phyloP scores from a whole-genome alignment of 1,140 invertebrate species.

The Lordiphosa mommai region DNA sequence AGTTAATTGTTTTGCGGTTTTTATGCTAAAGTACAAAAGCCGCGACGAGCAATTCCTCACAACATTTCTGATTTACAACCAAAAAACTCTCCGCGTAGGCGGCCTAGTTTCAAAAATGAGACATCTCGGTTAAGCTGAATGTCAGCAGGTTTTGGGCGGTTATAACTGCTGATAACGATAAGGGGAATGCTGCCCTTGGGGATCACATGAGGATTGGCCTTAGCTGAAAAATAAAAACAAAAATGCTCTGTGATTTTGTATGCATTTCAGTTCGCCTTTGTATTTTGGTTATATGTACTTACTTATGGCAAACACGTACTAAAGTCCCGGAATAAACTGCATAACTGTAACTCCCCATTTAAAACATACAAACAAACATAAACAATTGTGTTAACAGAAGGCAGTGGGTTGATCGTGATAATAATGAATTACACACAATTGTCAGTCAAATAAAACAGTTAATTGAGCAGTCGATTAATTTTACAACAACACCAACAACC shows the following conservation, averaged over 20 bases:
- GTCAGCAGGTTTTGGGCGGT: constrained; percentile 27
- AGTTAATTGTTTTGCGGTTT: constrained; percentile 39
- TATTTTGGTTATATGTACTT: constrained; percentile 2
- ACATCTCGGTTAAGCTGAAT: background rate
- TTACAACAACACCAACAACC: constrained; percentile 31
- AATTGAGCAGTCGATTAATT: constrained; percentile 55
- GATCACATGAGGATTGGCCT: constrained; percentile 6
- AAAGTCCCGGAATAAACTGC: constrained; percentile 9
- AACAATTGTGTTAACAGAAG: constrained; percentile 21
- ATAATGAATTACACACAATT: constrained; percentile 45
- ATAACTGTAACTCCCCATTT: constrained; percentile 33
- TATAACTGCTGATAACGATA: background rate
- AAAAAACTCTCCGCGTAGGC: constrained; percentile 16
- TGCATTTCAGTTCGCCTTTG: constrained; percentile 20
- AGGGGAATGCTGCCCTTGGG: background rate
- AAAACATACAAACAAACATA: background rate
- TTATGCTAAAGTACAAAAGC: constrained; percentile 8
- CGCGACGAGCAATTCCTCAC: constrained; percentile 27
- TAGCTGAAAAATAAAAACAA: background rate
- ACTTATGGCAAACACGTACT: constrained; percentile 26
- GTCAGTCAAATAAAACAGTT: constrained; percentile 47
- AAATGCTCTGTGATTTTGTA: constrained; percentile 23
- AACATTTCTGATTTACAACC: constrained; percentile 1
- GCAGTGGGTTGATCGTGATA: constrained; percentile 4
- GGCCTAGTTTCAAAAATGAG: constrained; percentile 25